Base-by-base conservation (phyloP, 2,888 invertebrate species). In the Stegophylla sp. region DNA sequence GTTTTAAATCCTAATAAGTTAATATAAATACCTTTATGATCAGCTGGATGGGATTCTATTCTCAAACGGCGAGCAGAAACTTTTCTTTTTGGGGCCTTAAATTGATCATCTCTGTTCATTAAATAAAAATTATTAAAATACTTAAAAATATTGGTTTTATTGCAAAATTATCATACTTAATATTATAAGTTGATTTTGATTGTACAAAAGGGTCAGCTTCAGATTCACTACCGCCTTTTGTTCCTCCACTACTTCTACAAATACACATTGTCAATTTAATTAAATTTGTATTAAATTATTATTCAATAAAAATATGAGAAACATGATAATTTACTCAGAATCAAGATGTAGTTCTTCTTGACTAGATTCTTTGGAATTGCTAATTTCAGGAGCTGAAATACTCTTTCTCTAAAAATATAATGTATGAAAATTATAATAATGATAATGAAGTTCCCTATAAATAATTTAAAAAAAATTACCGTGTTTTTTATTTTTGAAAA, bases 291-390 rank as follows among this genome's bases (percentile, higher is more conserved):
- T 23, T 12, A 51, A 41, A 74, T 41, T 7, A 75, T 41, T n/a
- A 23, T 41, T 51, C 23, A 12, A 1, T 63, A 63, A 17, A 74
- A 23, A 74, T 41, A 26, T 20, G 34, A 66, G 45, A 73, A 82
- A 51, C n/a, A 28, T 48, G 53, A 64, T 56, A 26, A 81, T 15
- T 71, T 79, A 79, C 79, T 79, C 79, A 41, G 79, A 79, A 34
- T 79, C 71, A 34, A n/a, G n/a, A n/a, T 41, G 79, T 9, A 88
- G 84, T 83, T 88, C 88, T 84, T 90, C 90, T 83, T 89, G 89
- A 85, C 89, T 90, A 72, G 88, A 89, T 82, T 88, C 89, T 85
- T 89, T 89, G 12, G 83, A 83, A 69, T 61, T 61, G 53, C 17
- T 81, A 43, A 77, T 81, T 63, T 75, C 71, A 63, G 75, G 53